Evolutionary conservation across 2,888 invertebrate species (phyloP).

Genomic region (Meghimatium bilineatum): DNA sequence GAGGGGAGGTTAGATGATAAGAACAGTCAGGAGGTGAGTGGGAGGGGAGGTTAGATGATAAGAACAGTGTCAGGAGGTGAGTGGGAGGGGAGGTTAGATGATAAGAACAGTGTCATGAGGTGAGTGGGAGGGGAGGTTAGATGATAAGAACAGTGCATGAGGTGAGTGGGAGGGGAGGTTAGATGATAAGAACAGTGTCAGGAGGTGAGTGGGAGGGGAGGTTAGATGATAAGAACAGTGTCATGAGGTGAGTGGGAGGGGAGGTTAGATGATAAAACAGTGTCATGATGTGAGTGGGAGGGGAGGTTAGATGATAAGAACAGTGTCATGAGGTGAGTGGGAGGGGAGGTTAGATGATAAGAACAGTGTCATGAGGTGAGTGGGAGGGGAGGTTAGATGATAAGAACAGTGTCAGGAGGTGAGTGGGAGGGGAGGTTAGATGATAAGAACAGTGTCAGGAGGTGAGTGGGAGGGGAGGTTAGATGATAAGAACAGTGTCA

Average conservation of each 20-base stretch:
- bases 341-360: constrained; percentile 69
- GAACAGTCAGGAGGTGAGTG: too few relatives aligned
- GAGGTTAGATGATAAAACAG: constrained; percentile 71
- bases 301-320: constrained; percentile 72
- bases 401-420: constrained; percentile 68
- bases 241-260: constrained; percentile 62
- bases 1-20: neutral
- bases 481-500: constrained; percentile 72
- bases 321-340: constrained; percentile 62
- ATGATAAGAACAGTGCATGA: constrained; percentile 70
- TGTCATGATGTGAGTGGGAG: constrained; percentile 60
- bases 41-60: neutral
- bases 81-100: neutral
- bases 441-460: constrained; percentile 70
- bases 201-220: constrained; percentile 60
- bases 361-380: constrained; percentile 67
- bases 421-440: constrained; percentile 64
- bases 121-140: constrained; percentile 58
- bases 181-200: constrained; percentile 72
- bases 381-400: constrained; percentile 64
- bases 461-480: constrained; percentile 60
- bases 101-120: too few relatives aligned
- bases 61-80: neutral
- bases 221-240: constrained; percentile 71
- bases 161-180: constrained; percentile 60